Percentiles rank a stretch among this genome's conserved stretches.
Evolutionary conservation across 1,140 invertebrate genomes (phyloP).

Genomic region (Macrocentrus cingulum): DNA sequence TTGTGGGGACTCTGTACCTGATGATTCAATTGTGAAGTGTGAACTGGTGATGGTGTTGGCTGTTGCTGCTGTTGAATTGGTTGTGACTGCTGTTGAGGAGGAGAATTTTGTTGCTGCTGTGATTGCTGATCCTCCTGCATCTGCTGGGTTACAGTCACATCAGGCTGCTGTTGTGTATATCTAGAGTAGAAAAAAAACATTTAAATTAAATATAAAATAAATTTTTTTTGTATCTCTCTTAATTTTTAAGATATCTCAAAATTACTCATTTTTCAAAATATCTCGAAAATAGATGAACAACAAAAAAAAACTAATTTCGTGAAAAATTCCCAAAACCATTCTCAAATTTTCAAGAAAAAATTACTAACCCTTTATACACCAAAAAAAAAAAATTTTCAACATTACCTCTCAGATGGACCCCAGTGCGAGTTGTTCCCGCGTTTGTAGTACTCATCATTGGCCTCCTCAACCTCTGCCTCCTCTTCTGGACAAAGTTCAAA

Average conservation of each 20-base stretch:
- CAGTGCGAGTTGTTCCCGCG: constrained; percentile 26
- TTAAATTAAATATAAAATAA: no score
- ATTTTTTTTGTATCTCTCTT: no score
- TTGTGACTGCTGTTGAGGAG: constrained; percentile 29
- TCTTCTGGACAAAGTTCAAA: constrained; percentile 80
- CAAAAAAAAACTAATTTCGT: no score
- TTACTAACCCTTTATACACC: no score
- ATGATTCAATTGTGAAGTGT: constrained; percentile 21
- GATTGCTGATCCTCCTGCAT: constrained; percentile 27
- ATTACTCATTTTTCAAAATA: no score
- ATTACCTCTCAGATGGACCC: constrained; percentile 32
- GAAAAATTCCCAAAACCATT: not conserved
- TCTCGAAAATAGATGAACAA: no score
- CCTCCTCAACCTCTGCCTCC: constrained; percentile 55
- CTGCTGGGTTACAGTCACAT: constrained; percentile 32
- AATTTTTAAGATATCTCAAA: no score
- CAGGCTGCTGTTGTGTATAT: constrained; percentile 31
- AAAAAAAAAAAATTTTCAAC: no score
- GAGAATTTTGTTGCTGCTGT: constrained; percentile 16
- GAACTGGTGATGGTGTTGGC: constrained; percentile 24
- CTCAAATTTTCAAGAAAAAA: constrained; percentile 19
- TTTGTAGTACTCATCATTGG: constrained; percentile 38
- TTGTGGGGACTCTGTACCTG: constrained; percentile 43
- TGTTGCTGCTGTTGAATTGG: constrained; percentile 30
- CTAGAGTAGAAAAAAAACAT: constrained; percentile 27